A percentile compares a stretch with the other conserved stretches of the same genome.
These are phyloP conservation scores for Drosophila multiciliata DNA, from an alignment of 2,888 invertebrate genomes.

Conservation along the genomic window DNA sequence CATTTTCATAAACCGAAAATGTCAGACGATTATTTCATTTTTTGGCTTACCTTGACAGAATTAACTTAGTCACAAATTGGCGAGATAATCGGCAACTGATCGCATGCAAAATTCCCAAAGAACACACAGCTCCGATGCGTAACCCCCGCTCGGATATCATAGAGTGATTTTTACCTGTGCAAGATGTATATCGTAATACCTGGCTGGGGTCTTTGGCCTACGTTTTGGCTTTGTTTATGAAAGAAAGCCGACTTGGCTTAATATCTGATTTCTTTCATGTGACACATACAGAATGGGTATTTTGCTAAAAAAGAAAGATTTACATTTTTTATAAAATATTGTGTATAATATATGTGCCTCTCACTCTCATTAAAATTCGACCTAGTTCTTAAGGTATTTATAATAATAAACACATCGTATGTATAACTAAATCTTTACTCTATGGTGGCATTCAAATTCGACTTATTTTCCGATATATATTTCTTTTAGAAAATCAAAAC, in stretches of 20 bases:
- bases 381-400: slow-evolving; percentile 31
- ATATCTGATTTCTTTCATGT: slow-evolving; percentile 26
- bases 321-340: slow-evolving; percentile 25
- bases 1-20: slow-evolving; percentile 67
- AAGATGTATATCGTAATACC: slow-evolving; percentile 44
- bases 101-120: slow-evolving; percentile 32
- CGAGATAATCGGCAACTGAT: slow-evolving; percentile 36
- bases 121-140: slow-evolving; percentile 29
- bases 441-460: slow-evolving; percentile 25
- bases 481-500: slow-evolving; percentile 30
- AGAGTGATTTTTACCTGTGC: slow-evolving; percentile 52
- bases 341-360: slow-evolving; percentile 11
- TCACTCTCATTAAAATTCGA: slow-evolving; percentile 54
- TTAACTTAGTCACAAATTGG: slow-evolving; percentile 14
- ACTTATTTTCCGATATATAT: slow-evolving; percentile 21
- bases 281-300: slow-evolving; percentile 4
- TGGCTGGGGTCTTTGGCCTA: slow-evolving; percentile 70
- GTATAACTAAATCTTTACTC: slow-evolving; percentile 14
- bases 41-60: slow-evolving; percentile 47
- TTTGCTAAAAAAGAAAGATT: slow-evolving; percentile 14
- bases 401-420: neutral
- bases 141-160: slow-evolving; percentile 27
- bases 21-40: slow-evolving; percentile 36
- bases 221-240: slow-evolving; percentile 50
- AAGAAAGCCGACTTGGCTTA: slow-evolving; percentile 34